Percentiles rank a stretch among this genome's conserved stretches.
These are phyloP conservation scores for Psophia crepitans DNA, from an alignment of 2,113 vertebrate genomes.

Conservation along the genomic window DNA sequence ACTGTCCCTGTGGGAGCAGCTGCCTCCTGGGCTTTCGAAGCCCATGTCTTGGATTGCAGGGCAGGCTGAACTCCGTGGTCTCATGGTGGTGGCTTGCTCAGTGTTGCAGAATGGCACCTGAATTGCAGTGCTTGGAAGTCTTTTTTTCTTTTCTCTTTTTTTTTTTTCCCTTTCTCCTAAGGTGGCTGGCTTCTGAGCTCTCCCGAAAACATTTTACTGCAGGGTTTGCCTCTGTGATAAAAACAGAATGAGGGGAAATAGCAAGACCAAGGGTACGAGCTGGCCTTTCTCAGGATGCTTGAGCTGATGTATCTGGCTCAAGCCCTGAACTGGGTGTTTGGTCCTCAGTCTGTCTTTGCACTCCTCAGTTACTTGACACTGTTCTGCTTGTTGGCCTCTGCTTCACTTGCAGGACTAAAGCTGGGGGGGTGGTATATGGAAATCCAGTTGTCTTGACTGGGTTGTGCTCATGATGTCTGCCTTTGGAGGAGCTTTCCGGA, in stretches of 20 bases:
- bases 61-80: not conserved
- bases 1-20: not conserved
- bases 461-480: not conserved
- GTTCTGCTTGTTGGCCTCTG: not conserved
- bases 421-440: rapidly evolving
- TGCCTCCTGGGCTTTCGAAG: not conserved
- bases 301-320: not conserved
- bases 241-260: not conserved
- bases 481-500: not conserved
- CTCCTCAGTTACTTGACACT: not conserved
- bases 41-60: not conserved
- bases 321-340: not conserved
- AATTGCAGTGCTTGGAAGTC: not conserved
- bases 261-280: not conserved
- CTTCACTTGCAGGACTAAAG: not conserved
- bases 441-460: not conserved
- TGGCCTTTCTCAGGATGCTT: not conserved
- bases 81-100: not conserved
- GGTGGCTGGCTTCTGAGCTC: not conserved
- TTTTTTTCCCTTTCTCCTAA: not conserved
- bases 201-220: not conserved
- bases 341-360: not conserved
- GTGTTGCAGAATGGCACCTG: not conserved
- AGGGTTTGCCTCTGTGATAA: not conserved
- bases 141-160: not conserved